A percentile compares a stretch with the other conserved stretches of the same genome.
Evolutionary conservation across 2,797 vertebrate species (phyloP).

Genomic region (Rhabdomys pumilio): DNA sequence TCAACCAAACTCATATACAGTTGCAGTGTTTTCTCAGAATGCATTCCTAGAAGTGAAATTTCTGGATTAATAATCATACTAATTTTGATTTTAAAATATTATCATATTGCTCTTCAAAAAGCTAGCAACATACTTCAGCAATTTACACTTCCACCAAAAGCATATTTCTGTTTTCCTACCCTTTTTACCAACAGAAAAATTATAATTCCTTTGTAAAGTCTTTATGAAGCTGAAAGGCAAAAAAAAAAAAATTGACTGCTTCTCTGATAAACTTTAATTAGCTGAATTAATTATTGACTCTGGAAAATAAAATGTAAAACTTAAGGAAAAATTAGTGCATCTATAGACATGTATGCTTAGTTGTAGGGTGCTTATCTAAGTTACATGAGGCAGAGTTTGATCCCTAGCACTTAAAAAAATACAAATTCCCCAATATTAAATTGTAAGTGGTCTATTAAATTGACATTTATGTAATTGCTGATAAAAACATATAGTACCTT

Average conservation of each 20-base stretch:
- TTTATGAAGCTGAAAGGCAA: slow-evolving; percentile 30
- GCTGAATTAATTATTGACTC: background rate
- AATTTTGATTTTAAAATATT: slow-evolving; percentile 32
- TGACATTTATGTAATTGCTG: background rate
- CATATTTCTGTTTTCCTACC: slow-evolving; percentile 9
- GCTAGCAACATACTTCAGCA: background rate
- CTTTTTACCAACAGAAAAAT: slow-evolving; percentile 3
- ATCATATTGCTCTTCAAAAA: background rate
- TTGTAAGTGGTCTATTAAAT: background rate
- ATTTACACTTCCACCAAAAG: background rate
- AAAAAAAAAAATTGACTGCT: background rate
- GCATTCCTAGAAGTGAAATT: slow-evolving; percentile 21
- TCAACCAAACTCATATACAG: background rate
- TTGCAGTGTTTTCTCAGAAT: background rate
- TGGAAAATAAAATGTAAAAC: background rate
- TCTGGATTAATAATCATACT: background rate
- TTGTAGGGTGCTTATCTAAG: background rate
- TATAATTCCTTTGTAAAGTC: slow-evolving; percentile 38
- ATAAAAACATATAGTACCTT: background rate
- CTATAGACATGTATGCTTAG: background rate
- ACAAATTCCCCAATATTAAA: background rate
- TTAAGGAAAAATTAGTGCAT: background rate
- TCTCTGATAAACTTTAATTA: background rate
- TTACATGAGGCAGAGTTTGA: background rate
- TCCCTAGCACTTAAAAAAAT: background rate